Evolutionary conservation across 2,888 invertebrate genomes (phyloP).

Genomic region (Tribolium freemani): DNA sequence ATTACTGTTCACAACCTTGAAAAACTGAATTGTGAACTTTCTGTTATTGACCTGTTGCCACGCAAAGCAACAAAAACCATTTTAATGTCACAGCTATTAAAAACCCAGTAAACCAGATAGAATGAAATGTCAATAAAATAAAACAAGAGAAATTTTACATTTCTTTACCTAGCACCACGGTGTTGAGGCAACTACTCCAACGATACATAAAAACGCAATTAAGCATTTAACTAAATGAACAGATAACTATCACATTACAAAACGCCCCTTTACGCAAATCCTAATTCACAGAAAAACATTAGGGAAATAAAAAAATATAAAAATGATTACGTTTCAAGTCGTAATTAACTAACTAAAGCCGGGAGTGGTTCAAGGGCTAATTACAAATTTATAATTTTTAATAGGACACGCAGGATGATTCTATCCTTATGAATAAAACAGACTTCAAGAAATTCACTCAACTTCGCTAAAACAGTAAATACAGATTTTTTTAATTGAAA

Average conservation of each 20-base stretch:
- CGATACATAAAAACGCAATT: constrained; percentile 33
- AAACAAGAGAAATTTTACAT: constrained; percentile 26
- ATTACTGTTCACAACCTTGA: constrained; percentile 17
- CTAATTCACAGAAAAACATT: not conserved
- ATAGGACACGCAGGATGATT: not conserved
- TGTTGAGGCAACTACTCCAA: not conserved
- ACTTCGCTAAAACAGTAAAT: not conserved
- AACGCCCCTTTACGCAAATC: constrained; percentile 21
- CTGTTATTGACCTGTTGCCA: constrained; percentile 28
- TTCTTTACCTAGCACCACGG: constrained; percentile 11
- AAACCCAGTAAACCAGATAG: constrained; percentile 35
- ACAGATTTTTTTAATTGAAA: not conserved
- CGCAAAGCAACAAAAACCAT: constrained; percentile 25
- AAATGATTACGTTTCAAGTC: not conserved
- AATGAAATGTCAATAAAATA: constrained; percentile 17
- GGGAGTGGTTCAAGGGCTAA: not conserved
- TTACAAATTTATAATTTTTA: not conserved
- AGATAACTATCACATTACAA: constrained; percentile 6
- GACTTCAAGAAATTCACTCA: not conserved
- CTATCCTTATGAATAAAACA: not conserved
- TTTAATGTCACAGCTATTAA: constrained; percentile 32
- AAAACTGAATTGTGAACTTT: constrained; percentile 29
- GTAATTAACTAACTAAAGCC: not conserved
- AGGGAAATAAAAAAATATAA: not conserved
- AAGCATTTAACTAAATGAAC: constrained; percentile 11